Conservation (phyloP, 2,888 invertebrate genomes). For the Apamea epomidion region DNA sequence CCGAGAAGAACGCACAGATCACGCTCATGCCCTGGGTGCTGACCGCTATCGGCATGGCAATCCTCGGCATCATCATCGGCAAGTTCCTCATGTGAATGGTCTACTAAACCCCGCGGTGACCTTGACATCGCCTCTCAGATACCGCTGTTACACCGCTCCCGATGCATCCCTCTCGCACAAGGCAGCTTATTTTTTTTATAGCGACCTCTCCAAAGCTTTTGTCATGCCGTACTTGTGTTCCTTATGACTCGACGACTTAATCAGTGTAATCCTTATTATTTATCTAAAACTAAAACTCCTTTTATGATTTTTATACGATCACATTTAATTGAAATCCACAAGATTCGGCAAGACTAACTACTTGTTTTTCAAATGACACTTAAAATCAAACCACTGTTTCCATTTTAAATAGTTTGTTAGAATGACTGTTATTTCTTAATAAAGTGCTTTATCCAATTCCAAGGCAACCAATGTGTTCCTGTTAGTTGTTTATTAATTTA, state of each 20-base stretch:
- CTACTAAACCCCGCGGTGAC: slow-evolving; percentile 76
- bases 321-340: slow-evolving; percentile 16
- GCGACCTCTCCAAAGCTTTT: slow-evolving; percentile 66
- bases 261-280: slow-evolving; percentile 27
- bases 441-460: slow-evolving; percentile 47
- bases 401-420: slow-evolving; percentile 48
- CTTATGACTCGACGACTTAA: slow-evolving; percentile 32
- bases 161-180: slow-evolving; percentile 76
- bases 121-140: slow-evolving; percentile 77
- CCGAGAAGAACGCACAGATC: slow-evolving; percentile 91
- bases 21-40: slow-evolving; percentile 92
- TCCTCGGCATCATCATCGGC: slow-evolving; percentile 94
- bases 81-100: slow-evolving; percentile 95
- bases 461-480: slow-evolving; percentile 51
- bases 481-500: slow-evolving; percentile 50
- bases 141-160: slow-evolving; percentile 83
- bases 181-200: slow-evolving; percentile 76
- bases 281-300: slow-evolving; percentile 13
- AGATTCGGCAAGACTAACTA: slow-evolving; percentile 41
- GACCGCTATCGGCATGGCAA: slow-evolving; percentile 92
- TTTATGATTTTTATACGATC: slow-evolving; percentile 22
- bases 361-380: slow-evolving; percentile 15
- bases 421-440: slow-evolving; percentile 34
- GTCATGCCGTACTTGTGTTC: slow-evolving; percentile 57
- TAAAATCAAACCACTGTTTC: slow-evolving; percentile 22